Percentiles rank a stretch among this genome's conserved stretches.
Conservation (phyloP, 1,140 invertebrate genomes). For the Formica selysi region DNA sequence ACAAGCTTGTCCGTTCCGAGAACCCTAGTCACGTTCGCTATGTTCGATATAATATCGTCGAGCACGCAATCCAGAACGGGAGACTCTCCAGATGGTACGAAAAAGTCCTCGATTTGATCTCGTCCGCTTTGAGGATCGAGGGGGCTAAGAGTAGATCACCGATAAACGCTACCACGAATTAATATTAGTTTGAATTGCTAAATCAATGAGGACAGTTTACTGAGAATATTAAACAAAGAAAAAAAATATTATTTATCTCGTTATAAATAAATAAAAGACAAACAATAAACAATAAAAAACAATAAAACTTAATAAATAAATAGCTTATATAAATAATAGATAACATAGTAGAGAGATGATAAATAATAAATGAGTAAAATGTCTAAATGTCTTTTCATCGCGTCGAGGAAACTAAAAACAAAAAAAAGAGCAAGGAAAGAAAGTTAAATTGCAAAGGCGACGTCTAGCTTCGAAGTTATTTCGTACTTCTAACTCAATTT, state of each 20-base stretch:
- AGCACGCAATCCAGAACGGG: constrained; percentile 76
- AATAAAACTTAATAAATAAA: background rate
- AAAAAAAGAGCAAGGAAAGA: background rate
- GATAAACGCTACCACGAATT: constrained; percentile 17
- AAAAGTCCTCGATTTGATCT: constrained; percentile 42
- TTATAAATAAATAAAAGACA: background rate
- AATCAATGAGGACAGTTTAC: background rate
- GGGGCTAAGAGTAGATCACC: background rate
- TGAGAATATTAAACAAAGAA: background rate
- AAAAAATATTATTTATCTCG: background rate
- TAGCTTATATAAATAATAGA: background rate
- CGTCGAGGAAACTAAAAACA: background rate
- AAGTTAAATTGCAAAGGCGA: constrained; percentile 31
- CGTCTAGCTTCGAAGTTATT: constrained; percentile 25
- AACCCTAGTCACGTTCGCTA: constrained; percentile 80
- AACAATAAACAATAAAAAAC: background rate
- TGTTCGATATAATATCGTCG: constrained; percentile 80
- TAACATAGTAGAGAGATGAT: background rate
- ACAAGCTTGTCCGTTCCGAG: constrained; percentile 66
- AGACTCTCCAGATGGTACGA: constrained; percentile 75
- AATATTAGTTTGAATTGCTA: background rate
- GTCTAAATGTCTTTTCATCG: background rate
- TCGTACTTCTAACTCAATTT: constrained; percentile 13
- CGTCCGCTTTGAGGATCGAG: constrained; percentile 16
- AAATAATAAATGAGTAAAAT: background rate